These are phyloP conservation scores for Syngnathus acus DNA, from an alignment of 2,797 vertebrate genomes.

Conservation along the genomic window DNA sequence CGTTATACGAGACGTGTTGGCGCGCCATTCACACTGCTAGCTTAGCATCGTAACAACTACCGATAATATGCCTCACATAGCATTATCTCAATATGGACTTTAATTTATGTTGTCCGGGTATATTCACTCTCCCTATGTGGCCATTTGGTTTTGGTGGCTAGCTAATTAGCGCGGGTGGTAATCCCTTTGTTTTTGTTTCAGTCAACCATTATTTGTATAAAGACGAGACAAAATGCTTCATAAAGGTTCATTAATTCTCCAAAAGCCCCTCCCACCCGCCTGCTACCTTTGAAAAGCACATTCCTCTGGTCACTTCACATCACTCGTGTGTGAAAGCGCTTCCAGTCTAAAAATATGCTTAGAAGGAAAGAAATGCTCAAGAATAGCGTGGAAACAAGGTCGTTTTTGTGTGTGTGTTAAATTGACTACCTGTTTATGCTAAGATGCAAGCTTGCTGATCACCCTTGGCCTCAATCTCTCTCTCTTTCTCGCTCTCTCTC, in stretches of 20 bases:
- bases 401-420: not conserved
- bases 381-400: not conserved
- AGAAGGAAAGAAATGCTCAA: not conserved
- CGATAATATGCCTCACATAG: conserved; percentile 7
- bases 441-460: not conserved
- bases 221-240: no score
- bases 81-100: not conserved
- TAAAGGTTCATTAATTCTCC: not conserved
- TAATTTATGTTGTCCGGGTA: not conserved
- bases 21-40: conserved; percentile 31
- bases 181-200: not conserved
- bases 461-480: not conserved
- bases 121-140: not conserved
- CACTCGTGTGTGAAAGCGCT: not conserved
- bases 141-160: not conserved
- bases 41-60: conserved; percentile 33
- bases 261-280: not conserved
- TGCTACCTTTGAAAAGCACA: not conserved
- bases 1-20: conserved; percentile 24
- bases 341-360: not conserved
- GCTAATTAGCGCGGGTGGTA: conserved; percentile 25
- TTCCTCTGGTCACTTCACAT: not conserved
- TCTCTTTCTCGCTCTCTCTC: conserved; percentile 5
- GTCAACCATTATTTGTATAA: not conserved
- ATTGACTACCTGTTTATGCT: not conserved